Percentiles rank a stretch among this genome's conserved stretches.
Evolutionary conservation across 2,888 invertebrate genomes (phyloP).

Genomic region (Euphydryas editha): DNA sequence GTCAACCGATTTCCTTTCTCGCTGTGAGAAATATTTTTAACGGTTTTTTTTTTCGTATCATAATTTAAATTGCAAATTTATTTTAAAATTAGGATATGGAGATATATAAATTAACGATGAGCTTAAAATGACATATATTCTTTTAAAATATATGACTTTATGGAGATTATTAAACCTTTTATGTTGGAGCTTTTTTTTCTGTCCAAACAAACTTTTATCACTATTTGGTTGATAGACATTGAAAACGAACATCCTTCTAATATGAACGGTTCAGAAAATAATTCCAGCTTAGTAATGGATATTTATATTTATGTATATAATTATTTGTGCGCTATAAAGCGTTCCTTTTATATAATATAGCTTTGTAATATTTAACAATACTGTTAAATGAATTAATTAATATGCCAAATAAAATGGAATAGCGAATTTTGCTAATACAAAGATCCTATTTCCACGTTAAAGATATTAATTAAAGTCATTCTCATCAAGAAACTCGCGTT

Average conservation of each 20-base stretch:
- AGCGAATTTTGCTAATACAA: background rate
- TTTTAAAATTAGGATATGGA: too few species aligned
- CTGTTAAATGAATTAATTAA: too few species aligned
- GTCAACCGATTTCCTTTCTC: conserved; percentile 37
- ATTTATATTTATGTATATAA: too few species aligned
- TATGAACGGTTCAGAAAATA: too few species aligned
- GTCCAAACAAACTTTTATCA: background rate
- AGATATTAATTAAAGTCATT: conserved; percentile 26
- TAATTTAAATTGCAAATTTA: conserved; percentile 26
- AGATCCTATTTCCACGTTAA: background rate
- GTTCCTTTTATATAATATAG: too few species aligned
- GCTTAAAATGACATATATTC: background rate
- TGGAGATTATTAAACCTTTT: background rate
- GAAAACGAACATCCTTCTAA: too few species aligned
- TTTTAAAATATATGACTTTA: background rate
- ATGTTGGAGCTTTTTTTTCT: background rate
- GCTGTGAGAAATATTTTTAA: conserved; percentile 38
- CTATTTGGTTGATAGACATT: too few species aligned
- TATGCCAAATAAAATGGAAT: background rate
- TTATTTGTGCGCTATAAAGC: too few species aligned
- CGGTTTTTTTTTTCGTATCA: conserved; percentile 3
- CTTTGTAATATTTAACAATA: too few species aligned
- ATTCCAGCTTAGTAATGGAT: too few species aligned
- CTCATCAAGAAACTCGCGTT: conserved; percentile 19
- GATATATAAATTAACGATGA: background rate